Conservation (phyloP, 2,797 vertebrate genomes). For the Ara ararauna region DNA sequence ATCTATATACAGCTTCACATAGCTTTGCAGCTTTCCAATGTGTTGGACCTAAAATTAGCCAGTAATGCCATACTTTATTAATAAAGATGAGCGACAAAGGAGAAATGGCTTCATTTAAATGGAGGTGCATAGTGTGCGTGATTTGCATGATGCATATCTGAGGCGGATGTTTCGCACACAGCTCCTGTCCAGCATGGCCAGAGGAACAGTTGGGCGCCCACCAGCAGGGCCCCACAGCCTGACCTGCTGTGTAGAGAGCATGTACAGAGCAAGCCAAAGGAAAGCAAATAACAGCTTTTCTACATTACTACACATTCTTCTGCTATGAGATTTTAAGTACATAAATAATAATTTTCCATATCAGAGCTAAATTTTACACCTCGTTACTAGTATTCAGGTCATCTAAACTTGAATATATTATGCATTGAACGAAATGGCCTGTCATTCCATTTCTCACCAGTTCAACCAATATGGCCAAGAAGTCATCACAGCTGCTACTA, state of each 20-base stretch:
- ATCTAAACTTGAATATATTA: neutral
- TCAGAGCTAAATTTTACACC: neutral
- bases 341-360: neutral
- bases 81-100: slow-evolving; percentile 37
- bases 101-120: slow-evolving; percentile 19
- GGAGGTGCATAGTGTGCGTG: neutral
- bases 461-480: neutral
- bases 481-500: fast-evolving
- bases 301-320: neutral
- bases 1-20: slow-evolving; percentile 15
- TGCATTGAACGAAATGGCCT: neutral
- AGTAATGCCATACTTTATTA: slow-evolving; percentile 8
- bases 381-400: neutral
- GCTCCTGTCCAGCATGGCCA: neutral
- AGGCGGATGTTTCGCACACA: neutral
- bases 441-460: neutral
- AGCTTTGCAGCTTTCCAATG: slow-evolving; percentile 22
- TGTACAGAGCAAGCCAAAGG: neutral
- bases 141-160: neutral
- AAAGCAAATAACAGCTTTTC: neutral
- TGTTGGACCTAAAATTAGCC: slow-evolving; percentile 40
- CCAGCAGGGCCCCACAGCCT: neutral
- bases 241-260: neutral
- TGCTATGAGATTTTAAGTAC: neutral
- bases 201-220: neutral